Percentiles rank a stretch among this genome's conserved stretches.
Conservation (phyloP, 2,888 invertebrate genomes). For the Melinopterus prodromus region DNA sequence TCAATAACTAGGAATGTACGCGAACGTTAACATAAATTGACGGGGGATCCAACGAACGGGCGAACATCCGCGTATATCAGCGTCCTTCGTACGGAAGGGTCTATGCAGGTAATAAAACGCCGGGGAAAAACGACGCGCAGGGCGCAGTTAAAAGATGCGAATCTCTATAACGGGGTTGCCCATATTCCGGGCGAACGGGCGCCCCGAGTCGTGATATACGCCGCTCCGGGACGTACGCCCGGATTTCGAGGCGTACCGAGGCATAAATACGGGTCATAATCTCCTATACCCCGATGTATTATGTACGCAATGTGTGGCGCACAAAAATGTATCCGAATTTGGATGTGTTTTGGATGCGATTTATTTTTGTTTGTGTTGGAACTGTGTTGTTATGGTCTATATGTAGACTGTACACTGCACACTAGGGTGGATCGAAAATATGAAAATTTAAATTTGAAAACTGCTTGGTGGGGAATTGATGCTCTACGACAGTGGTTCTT, state of each 20-base stretch:
- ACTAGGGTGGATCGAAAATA: too few relatives aligned
- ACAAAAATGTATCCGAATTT: not conserved
- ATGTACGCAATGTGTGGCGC: not conserved
- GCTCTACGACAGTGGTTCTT: too few relatives aligned
- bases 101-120: not conserved
- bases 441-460: too few relatives aligned
- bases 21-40: not conserved
- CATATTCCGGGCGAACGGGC: not conserved
- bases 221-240: not conserved
- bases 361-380: not conserved
- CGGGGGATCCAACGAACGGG: not conserved
- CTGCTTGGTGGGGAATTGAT: too few relatives aligned
- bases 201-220: not conserved
- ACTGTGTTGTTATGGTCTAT: too few relatives aligned
- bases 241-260: not conserved
- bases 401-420: too few relatives aligned
- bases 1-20: slow-evolving; percentile 4
- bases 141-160: not conserved
- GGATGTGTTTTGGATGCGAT: not conserved
- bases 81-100: not conserved
- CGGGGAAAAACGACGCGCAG: not conserved
- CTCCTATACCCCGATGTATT: not conserved
- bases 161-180: not conserved
- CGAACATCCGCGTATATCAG: not conserved
- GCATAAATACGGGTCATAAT: not conserved